Base-by-base conservation (phyloP, 2,797 vertebrate genomes). In the Menidia menidia region DNA sequence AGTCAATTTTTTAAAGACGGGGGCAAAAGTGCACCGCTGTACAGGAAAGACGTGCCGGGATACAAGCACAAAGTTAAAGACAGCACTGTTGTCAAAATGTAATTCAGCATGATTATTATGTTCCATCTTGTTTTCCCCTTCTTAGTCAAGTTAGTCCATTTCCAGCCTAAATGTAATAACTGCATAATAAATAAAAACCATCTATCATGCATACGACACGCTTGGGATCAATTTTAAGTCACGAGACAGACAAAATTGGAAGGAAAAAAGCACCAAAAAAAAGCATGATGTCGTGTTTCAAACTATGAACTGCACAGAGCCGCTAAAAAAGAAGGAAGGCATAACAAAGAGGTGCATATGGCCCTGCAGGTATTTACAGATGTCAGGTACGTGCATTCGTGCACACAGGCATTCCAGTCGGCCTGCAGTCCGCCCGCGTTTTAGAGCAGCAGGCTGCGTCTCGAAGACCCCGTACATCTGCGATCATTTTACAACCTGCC, bases 401-500 rank as follows among this genome's bases (percentile, higher is more conserved):
- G 25, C 57, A 75, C 66, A 79, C 63, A 60, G 62, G 64, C 42
- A 60, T 68, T 86, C 59, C 71, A 75, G 71, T 83, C 56, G n/a
- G 33, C 56, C 45, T 53, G 67, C 55, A 86, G 80, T 81, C 71
- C 19, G 65, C 71, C 67, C 68, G 68, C 70, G 44, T 80, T 82
- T 87, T 60, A 81, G 81, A 85, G 83, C 51, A 76, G 52, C 48
- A 53, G 8, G 62, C 54, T 75, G 56, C 81, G 82, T 70, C 75
- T 83, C 70, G 78, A 88, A 78, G 77, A 76, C 81, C 60, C 42
- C 52, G 31, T 74, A 77, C 81, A 90, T 90, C 81, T 87, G 88
- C 78, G 87, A 88, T 88, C 73, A 86, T 89, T 92, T 92, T 89
- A 89, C 85, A 88, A 88, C 77, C 64, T 84, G 80, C 81, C 80